Evolutionary conservation across 1,140 invertebrate genomes (phyloP), one percentile per base, ranked within the genome.

Genomic region (Heliothis virescens): DNA sequence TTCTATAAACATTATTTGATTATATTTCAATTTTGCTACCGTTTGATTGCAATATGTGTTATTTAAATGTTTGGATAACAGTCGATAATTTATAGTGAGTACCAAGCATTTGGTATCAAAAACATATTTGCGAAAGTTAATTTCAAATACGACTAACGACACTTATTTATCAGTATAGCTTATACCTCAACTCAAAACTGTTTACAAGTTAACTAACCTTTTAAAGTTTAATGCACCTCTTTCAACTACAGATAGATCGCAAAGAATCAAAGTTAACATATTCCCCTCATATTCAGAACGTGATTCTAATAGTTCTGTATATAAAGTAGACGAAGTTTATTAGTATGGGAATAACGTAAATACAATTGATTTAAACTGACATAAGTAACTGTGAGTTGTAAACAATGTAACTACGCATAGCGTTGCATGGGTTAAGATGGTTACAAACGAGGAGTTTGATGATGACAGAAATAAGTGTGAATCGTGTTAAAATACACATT

Each of bases 311-410:
- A 47, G 50, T 52, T n/a, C 13, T 48, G 34, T 67, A 50, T 41
- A 50, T 7, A 26, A 26, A n/a, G 3, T 26, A 69, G 11, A 52
- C 18, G 3, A 52, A 52, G 18, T 50, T 9, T 16, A 69, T 69
- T 69, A 52, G 65, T 72, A 75, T 75, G 72, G 16, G 11, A 47
- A 18, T 21, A 26, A 2, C 57, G 57, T 75, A 29, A 4, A 48
- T 12, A 62, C 72, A 62, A 76, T 63, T 76, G 73, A 76, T 76
- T 76, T 63, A 76, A 63, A 76, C 47, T 63, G n/a, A 53, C 59
- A 47, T 63, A 63, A 48, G 48, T 63, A 63, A 76, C 47, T 21
- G 59, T 63, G 26, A 26, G 10, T n/a, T 15, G 73, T 76, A 76
- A 76, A 76, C 60, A 76, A 18, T 52, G 47, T 63, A 16, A 26